A percentile compares a stretch with the other conserved stretches of the same genome.
Conservation (phyloP, 2,797 vertebrate species). For the Manis pentadactyla region DNA sequence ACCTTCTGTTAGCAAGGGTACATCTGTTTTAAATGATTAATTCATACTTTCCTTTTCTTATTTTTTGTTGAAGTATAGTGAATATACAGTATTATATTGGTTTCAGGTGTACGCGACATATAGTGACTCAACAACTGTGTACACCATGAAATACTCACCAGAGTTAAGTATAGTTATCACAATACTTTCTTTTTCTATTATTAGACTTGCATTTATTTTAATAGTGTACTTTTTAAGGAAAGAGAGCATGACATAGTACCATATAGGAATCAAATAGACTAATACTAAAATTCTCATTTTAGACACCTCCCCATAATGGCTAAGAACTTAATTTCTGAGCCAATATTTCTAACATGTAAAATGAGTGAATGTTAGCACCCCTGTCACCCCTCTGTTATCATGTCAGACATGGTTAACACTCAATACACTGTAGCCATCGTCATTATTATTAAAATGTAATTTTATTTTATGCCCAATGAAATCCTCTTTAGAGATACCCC, state of each 20-base stretch:
- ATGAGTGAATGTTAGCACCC: background rate
- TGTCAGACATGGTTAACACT: background rate
- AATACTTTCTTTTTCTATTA: background rate
- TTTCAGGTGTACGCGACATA: too few species aligned
- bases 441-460: background rate
- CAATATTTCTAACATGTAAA: background rate
- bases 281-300: slow-evolving; percentile 32
- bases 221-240: slow-evolving; percentile 17
- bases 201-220: background rate
- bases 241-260: background rate
- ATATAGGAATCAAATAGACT: background rate
- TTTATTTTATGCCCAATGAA: background rate
- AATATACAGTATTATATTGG: too few species aligned
- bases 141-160: too few species aligned
- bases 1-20: background rate
- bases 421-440: background rate
- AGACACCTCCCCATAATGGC: background rate
- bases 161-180: too few species aligned
- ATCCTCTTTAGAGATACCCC: background rate
- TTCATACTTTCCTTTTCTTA: too few species aligned
- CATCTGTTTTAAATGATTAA: too few species aligned
- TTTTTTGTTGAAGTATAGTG: too few species aligned
- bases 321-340: background rate
- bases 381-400: background rate
- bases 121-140: too few species aligned